Base-by-base conservation (phyloP, 2,113 vertebrate genomes). In the Geothlypis trichas region DNA sequence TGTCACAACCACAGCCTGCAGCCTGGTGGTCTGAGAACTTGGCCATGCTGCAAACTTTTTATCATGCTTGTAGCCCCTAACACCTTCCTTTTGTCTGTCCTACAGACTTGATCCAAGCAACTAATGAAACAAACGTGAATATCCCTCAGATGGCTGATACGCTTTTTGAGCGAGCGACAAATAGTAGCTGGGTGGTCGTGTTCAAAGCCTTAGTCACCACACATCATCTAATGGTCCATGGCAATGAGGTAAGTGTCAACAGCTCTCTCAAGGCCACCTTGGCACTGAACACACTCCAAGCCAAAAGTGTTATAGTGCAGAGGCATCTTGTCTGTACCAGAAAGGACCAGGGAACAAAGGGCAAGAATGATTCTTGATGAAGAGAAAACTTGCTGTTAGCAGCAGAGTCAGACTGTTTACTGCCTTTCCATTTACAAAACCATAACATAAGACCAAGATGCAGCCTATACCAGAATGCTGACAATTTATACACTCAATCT, bases 161-260 rank as follows among this genome's bases (percentile, higher is more conserved):
- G 0, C 98, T 99, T 95, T 99, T 99, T 95, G 99, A 99, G 95
- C 97, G 99, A 97, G 99, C 99, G 81, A 99, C 99, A 11, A 99
- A 99, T 95, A 99, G 99, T 96, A 99, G 99, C 98, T 99, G 99
- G 99, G 99, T 99, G 97, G 99, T 99, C 4, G 99, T 99, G 72
- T 99, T 99, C 93, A 99, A 99, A 98, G 99, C 99, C 39, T 98
- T 99, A 96, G 99, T 99, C 97, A 99, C 99, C 73, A 99, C 99
- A 85, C 99, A 99, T 96, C 99, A 99, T 97, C 98, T 99, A 87
- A 99, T 99, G 99, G 99, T 99, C 88, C 99, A 99, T 35, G 99
- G 99, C 76, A 99, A 99, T 52, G 99, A 99, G 99, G 99, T 99
- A 97, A 97, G 97, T 13, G 23, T 15, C 5, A 39, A 8, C 55